Evolutionary conservation across 2,888 invertebrate species (phyloP).

Genomic region (Vannuccia rotundouncinata): DNA sequence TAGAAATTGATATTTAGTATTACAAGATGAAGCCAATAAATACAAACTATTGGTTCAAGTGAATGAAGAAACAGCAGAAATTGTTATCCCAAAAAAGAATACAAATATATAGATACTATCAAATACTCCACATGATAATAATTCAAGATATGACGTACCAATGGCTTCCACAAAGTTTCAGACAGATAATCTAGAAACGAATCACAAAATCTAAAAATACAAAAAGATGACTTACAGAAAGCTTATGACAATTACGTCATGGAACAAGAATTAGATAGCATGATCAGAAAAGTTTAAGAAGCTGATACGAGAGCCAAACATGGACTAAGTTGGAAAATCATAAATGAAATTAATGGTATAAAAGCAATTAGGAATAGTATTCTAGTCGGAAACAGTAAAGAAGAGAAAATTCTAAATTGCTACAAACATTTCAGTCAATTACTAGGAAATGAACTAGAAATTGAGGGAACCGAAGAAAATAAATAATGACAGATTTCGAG

Average conservation of each 20-base stretch:
- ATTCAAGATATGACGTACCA: too few relatives aligned
- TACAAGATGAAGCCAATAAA: too few relatives aligned
- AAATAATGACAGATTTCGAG: background rate
- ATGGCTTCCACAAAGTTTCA: too few relatives aligned
- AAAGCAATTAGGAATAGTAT: background rate
- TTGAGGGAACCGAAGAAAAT: background rate
- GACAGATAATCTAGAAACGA: too few relatives aligned
- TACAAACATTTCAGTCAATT: background rate
- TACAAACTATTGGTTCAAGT: too few relatives aligned
- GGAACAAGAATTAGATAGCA: background rate
- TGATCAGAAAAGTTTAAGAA: background rate
- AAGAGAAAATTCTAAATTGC: background rate
- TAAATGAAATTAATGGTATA: background rate
- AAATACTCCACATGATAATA: too few relatives aligned
- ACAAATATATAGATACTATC: too few relatives aligned
- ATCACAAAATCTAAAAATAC: too few relatives aligned
- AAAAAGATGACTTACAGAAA: background rate
- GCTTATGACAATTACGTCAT: background rate
- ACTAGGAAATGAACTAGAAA: background rate
- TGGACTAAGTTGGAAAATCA: background rate
- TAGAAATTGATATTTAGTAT: too few relatives aligned
- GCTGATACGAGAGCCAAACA: background rate
- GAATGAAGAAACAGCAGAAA: too few relatives aligned
- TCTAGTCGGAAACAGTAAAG: background rate
- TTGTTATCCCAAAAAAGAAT: too few relatives aligned